Evolutionary conservation across 2,888 invertebrate species (phyloP).

Genomic region (Anthrax anthrax): DNA sequence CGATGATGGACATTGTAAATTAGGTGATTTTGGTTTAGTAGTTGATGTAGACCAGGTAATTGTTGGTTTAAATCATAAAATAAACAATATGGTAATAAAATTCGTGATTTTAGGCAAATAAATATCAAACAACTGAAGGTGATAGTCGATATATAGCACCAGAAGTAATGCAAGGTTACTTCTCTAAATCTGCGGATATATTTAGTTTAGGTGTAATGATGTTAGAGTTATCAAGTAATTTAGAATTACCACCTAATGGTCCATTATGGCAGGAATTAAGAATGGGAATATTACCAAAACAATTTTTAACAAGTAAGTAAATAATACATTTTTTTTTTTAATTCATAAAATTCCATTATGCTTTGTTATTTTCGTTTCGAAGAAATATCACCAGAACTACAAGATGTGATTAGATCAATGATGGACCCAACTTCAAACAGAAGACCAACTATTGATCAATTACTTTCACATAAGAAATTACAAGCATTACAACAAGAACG

Average conservation of each 20-base stretch:
- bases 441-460: constrained; percentile 39
- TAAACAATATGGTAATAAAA: background rate
- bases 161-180: constrained; percentile 49
- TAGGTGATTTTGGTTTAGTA: constrained; percentile 62
- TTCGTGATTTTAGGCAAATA: constrained; percentile 29
- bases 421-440: constrained; percentile 38
- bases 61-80: constrained; percentile 11
- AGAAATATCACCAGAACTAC: constrained; percentile 38
- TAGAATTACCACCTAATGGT: constrained; percentile 53
- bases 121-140: constrained; percentile 48
- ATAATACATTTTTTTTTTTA: too few relatives aligned
- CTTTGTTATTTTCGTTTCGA: constrained; percentile 8
- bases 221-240: constrained; percentile 53
- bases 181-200: constrained; percentile 57
- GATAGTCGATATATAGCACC: constrained; percentile 63
- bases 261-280: constrained; percentile 53
- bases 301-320: constrained; percentile 30
- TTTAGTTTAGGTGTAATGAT: constrained; percentile 60
- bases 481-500: constrained; percentile 20
- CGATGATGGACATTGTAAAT: constrained; percentile 48
- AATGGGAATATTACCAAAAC: constrained; percentile 39
- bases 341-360: background rate
- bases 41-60: constrained; percentile 44
- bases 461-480: constrained; percentile 33
- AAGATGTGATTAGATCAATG: constrained; percentile 40